Evolutionary conservation across 2,797 vertebrate species (phyloP), one percentile per base, ranked within the genome.

Genomic region (Gymnothorax javanicus): DNA sequence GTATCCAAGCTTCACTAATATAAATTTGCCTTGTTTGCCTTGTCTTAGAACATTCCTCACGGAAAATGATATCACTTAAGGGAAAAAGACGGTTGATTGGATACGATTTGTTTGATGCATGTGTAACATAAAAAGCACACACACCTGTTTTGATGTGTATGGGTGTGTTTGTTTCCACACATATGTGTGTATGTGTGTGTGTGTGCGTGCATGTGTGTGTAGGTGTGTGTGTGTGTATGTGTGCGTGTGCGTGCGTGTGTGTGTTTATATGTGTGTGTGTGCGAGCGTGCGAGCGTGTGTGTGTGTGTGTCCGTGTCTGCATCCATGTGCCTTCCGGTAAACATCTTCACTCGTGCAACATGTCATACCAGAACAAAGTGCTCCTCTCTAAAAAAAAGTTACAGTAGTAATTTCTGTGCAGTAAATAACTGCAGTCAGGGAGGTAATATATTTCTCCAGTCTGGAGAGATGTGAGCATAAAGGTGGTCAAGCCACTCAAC

Each of bases 261-360:
- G n/a, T n/a, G n/a, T n/a, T n/a, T 54, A 3, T 23, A 2, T 57
- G 52, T 82, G 50, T 54, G 17, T 54, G 50, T 56, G 54, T n/a
- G n/a, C n/a, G n/a, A n/a, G n/a, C n/a, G 77, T 81, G 77, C n/a
- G 77, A 52, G 77, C 23, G 77, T 56, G 77, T 56, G 77, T 81
- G 50, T 52, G 1, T 54, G 77, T 50, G 75, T 79, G 5, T 79
- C 6, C 50, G 5, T 82, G 69, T 20, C 2, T 81, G 33, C 13
- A 54, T 56, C 15, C 33, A 56, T 23, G 20, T 43, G 54, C 56
- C 8, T 43, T 3, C 11, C 54, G 13, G 13, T 57, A 56, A 23
- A 82, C 23, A 56, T 15, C 52, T 82, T 82, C 81, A 82, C 23
- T 58, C 33, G 56, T 25, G 8, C 81, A 43, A 43, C 33, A 82